A percentile compares a stretch with the other conserved stretches of the same genome.
phyloP scores from a whole-genome alignment of 1,140 invertebrate species.

The Drosophila setifemur region DNA sequence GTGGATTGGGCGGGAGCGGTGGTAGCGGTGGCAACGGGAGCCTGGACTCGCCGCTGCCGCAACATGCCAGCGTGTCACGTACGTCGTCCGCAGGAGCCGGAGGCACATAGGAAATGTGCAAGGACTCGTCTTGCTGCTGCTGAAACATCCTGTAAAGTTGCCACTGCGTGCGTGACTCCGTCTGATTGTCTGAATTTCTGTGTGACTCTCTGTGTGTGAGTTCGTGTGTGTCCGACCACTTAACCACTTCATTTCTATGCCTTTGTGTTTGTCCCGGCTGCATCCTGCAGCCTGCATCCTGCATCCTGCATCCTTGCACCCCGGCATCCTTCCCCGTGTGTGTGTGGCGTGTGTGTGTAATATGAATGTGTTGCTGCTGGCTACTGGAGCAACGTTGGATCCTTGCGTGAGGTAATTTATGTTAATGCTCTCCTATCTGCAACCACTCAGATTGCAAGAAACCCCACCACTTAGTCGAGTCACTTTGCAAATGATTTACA shows the following conservation, averaged over 20 bases:
- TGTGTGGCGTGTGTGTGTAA: slow-evolving; percentile 45
- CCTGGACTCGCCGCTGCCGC: slow-evolving; percentile 69
- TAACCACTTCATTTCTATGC: slow-evolving; percentile 74
- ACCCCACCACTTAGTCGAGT: slow-evolving; percentile 49
- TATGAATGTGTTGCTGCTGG: slow-evolving; percentile 38
- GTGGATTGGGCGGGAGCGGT: no score
- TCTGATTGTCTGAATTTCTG: slow-evolving; percentile 28
- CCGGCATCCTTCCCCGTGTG: slow-evolving; percentile 7
- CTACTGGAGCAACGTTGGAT: slow-evolving; percentile 41
- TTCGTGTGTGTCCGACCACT: slow-evolving; percentile 48
- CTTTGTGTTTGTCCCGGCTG: slow-evolving; percentile 58
- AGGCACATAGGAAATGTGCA: slow-evolving; percentile 69
- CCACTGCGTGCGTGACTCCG: slow-evolving; percentile 40
- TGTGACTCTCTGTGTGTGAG: slow-evolving; percentile 11
- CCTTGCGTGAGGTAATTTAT: slow-evolving; percentile 76
- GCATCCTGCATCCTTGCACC: neutral
- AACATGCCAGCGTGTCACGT: slow-evolving; percentile 67
- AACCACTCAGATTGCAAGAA: slow-evolving; percentile 36
- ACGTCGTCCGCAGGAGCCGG: slow-evolving; percentile 45
- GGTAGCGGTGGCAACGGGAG: slow-evolving; percentile 58
- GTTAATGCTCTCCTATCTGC: slow-evolving; percentile 62
- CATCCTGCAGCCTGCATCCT: slow-evolving; percentile 25
- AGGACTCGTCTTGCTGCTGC: slow-evolving; percentile 70
- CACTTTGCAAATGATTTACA: slow-evolving; percentile 77
- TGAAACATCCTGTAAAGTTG: slow-evolving; percentile 75